These are phyloP conservation scores for Natrix natrix DNA, from an alignment of 2,797 vertebrate species.

Conservation along the genomic window DNA sequence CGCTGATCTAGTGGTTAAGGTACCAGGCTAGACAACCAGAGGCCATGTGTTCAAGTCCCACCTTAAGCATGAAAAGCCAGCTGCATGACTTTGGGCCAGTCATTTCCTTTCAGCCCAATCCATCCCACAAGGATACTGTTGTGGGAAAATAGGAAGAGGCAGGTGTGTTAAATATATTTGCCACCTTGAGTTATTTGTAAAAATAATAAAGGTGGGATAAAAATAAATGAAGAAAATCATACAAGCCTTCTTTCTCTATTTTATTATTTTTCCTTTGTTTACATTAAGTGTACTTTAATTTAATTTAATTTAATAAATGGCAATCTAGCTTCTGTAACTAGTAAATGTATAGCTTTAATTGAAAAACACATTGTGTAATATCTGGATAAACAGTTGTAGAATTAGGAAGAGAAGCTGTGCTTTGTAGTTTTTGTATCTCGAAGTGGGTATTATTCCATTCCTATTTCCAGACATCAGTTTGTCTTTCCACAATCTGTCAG, in stretches of 20 bases:
- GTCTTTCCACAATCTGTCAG: not conserved
- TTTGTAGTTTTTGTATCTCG: not conserved
- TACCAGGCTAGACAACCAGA: too few relatives aligned
- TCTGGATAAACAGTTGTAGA: not conserved
- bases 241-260: not conserved
- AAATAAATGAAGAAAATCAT: not conserved
- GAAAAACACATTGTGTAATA: not conserved
- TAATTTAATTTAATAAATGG: not conserved
- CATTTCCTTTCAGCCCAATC: too few relatives aligned
- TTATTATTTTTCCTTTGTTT: not conserved
- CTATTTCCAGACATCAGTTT: not conserved
- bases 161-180: too few relatives aligned
- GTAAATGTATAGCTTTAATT: not conserved
- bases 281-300: not conserved
- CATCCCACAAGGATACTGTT: too few relatives aligned
- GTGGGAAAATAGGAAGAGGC: too few relatives aligned
- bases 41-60: too few relatives aligned
- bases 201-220: too few relatives aligned
- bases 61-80: too few relatives aligned
- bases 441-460: not conserved
- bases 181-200: too few relatives aligned
- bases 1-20: too few relatives aligned
- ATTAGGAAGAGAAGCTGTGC: not conserved
- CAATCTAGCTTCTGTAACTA: not conserved
- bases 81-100: too few relatives aligned